Conservation (phyloP, 2,888 invertebrate species). For the Andrena bicolor region DNA sequence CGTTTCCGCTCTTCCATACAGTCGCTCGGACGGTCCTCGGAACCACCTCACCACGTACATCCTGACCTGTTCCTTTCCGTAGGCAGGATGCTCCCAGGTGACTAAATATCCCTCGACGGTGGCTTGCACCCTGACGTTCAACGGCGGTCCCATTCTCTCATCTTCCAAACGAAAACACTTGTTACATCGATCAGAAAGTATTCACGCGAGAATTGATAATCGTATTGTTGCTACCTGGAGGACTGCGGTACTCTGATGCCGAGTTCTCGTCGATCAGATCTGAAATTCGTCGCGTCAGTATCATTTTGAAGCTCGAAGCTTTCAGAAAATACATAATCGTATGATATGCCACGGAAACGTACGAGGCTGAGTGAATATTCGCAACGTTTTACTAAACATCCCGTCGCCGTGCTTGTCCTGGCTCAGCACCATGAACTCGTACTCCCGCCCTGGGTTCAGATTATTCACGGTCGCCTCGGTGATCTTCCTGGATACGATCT, state of each 20-base stretch:
- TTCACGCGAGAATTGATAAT: background rate
- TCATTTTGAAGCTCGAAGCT: background rate
- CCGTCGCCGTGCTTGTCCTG: conserved; percentile 95
- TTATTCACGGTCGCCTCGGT: conserved; percentile 93
- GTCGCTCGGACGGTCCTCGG: conserved; percentile 87
- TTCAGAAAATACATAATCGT: background rate
- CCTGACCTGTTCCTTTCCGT: conserved; percentile 87
- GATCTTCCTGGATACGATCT: conserved; percentile 89
- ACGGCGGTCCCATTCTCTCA: conserved; percentile 87
- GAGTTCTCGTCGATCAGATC: conserved; percentile 75
- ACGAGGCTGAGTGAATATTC: conserved; percentile 89
- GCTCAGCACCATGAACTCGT: conserved; percentile 96
- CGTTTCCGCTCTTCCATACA: conserved; percentile 90
- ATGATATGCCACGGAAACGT: conserved; percentile 22
- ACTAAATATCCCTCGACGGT: conserved; percentile 92
- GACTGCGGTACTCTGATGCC: conserved; percentile 79
- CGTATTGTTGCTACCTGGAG: conserved; percentile 69
- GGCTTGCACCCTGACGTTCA: conserved; percentile 90
- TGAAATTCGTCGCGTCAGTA: conserved; percentile 53
- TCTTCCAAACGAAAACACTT: conserved; percentile 62
- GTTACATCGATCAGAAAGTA: too few species aligned
- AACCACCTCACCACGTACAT: conserved; percentile 91
- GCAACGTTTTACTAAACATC: conserved; percentile 94
- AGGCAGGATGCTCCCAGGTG: conserved; percentile 90
- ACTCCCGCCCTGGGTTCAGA: conserved; percentile 91